Conservation (phyloP, 1,140 invertebrate genomes). For the Drosophila littoralis region DNA sequence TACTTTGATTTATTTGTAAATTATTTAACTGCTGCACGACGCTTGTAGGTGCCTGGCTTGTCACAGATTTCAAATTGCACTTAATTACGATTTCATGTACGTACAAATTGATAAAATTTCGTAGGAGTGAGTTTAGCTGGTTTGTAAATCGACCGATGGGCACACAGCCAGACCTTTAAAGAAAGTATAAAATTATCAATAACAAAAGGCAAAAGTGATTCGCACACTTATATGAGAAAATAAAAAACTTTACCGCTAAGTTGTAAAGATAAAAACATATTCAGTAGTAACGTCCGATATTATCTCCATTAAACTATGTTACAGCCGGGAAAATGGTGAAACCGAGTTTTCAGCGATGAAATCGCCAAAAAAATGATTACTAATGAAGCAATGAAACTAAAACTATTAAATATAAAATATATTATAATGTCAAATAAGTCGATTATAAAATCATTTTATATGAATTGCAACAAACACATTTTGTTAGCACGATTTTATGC, state of each 20-base stretch:
- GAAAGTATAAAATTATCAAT: no score
- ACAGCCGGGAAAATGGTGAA: neutral
- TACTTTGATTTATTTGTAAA: slow-evolving; percentile 78
- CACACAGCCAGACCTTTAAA: neutral
- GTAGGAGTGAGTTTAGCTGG: slow-evolving; percentile 20
- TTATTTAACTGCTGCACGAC: slow-evolving; percentile 40
- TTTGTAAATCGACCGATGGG: neutral
- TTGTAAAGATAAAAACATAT: no score
- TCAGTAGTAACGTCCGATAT: no score
- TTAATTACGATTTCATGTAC: slow-evolving; percentile 70
- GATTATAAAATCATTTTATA: slow-evolving; percentile 8
- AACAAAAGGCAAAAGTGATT: no score
- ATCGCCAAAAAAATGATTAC: neutral
- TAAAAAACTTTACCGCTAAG: no score
- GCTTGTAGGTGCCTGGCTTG: slow-evolving; percentile 49
- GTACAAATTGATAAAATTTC: slow-evolving; percentile 74
- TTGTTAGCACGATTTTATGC: neutral
- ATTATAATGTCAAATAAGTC: neutral
- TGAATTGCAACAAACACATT: slow-evolving; percentile 1
- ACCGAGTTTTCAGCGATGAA: neutral
- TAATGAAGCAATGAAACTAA: neutral
- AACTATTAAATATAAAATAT: neutral
- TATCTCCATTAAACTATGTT: neutral
- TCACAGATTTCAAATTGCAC: slow-evolving; percentile 76
- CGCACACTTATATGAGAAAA: no score